Evolutionary conservation across 2,797 vertebrate species (phyloP).

Genomic region (Diplodus sargus): DNA sequence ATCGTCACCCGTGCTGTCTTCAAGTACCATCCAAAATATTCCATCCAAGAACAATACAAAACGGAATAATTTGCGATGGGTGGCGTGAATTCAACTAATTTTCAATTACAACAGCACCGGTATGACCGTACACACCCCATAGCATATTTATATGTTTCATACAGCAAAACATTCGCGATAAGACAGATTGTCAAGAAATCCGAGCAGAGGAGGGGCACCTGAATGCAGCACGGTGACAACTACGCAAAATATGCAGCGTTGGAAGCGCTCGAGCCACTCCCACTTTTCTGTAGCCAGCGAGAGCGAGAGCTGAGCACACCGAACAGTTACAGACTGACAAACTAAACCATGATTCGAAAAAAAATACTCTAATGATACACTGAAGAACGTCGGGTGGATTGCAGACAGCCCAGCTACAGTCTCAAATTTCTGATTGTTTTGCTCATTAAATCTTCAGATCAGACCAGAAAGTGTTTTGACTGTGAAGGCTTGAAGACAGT

Average conservation of each 20-base stretch:
- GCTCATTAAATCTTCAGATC: neutral
- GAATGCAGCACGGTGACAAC: conserved; percentile 55
- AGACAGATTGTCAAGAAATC: neutral
- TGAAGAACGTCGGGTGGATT: neutral
- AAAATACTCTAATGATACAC: neutral
- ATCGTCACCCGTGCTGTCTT: conserved; percentile 59
- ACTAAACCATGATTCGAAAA: neutral
- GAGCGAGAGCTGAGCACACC: conserved; percentile 7
- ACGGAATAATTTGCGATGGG: rapidly evolving
- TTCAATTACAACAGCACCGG: neutral
- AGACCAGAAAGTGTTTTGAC: neutral
- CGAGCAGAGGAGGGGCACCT: conserved; percentile 1
- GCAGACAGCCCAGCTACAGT: neutral
- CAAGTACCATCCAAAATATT: rapidly evolving
- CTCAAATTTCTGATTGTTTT: neutral
- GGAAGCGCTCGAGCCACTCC: conserved; percentile 12
- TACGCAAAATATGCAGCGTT: conserved; percentile 44
- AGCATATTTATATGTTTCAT: rapidly evolving
- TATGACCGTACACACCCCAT: rapidly evolving
- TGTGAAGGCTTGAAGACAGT: neutral
- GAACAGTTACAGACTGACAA: neutral
- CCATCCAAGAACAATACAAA: rapidly evolving
- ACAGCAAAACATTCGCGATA: neutral
- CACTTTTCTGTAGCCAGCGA: conserved; percentile 47
- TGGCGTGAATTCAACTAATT: neutral